A percentile compares a stretch with the other conserved stretches of the same genome.
Evolutionary conservation across 1,140 invertebrate species (phyloP).

Genomic region (Drosophila sechellia): DNA sequence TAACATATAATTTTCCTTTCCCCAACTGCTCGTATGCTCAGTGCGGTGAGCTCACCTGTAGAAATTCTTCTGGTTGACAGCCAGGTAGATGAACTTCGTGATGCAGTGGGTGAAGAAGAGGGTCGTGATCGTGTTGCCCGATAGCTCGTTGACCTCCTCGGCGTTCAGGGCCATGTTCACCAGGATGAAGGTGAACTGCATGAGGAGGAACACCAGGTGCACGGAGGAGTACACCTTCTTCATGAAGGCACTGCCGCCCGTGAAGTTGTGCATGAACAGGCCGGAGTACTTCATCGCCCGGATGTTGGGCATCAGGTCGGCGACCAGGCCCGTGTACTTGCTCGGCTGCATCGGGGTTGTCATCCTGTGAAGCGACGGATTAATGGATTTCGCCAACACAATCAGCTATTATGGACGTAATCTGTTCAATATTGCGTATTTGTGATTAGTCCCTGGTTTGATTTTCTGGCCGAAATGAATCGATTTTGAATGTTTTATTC

Average conservation of each 20-base stretch:
- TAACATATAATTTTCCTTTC: no score
- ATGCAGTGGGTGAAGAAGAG: slow-evolving; percentile 92
- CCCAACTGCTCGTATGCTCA: no score
- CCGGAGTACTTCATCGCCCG: slow-evolving; percentile 90
- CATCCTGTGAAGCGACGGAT: slow-evolving; percentile 42
- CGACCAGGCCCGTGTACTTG: slow-evolving; percentile 88
- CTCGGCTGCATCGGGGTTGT: slow-evolving; percentile 66
- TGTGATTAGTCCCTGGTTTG: neutral
- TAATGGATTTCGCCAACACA: slow-evolving; percentile 35
- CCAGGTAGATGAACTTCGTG: slow-evolving; percentile 91
- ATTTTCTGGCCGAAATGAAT: slow-evolving; percentile 13
- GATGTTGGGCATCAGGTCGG: slow-evolving; percentile 93
- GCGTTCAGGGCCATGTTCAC: slow-evolving; percentile 89
- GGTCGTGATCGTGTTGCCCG: slow-evolving; percentile 92
- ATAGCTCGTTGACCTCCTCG: slow-evolving; percentile 92
- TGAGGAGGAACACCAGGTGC: slow-evolving; percentile 87
- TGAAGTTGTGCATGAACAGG: slow-evolving; percentile 92
- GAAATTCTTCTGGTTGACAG: slow-evolving; percentile 89
- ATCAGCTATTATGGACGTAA: slow-evolving; percentile 16
- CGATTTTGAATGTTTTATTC: slow-evolving; percentile 35
- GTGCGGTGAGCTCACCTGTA: slow-evolving; percentile 86
- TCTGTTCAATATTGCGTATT: neutral
- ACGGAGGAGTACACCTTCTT: slow-evolving; percentile 87
- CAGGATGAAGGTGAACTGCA: slow-evolving; percentile 88
- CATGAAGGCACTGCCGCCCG: slow-evolving; percentile 86